Evolutionary conservation across 2,888 invertebrate genomes (phyloP).

Genomic region (Morpho deidamia): DNA sequence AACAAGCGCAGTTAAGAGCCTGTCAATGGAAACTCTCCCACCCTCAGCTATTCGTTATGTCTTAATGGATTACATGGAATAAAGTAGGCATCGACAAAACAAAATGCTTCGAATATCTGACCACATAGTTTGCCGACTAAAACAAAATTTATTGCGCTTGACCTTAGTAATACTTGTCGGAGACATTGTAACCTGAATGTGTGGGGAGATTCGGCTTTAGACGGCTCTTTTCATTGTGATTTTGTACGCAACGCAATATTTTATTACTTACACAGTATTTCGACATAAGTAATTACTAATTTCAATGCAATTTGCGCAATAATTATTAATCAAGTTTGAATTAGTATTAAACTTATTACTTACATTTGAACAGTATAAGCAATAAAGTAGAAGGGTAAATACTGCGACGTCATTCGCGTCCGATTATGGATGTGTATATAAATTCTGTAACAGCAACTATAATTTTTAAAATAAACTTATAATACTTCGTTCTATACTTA

Average conservation of each 20-base stretch:
- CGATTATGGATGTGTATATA: no score
- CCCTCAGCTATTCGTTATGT: slow-evolving; percentile 65
- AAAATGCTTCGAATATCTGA: slow-evolving; percentile 67
- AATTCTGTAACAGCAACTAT: no score
- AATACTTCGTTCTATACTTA: no score
- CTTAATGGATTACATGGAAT: slow-evolving; percentile 74
- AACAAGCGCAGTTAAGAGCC: slow-evolving; percentile 60
- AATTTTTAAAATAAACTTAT: no score
- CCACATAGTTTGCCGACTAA: slow-evolving; percentile 71
- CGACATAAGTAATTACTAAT: slow-evolving; percentile 15
- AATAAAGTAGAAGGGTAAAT: no score
- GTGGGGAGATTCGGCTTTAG: slow-evolving; percentile 65
- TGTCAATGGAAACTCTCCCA: slow-evolving; percentile 68
- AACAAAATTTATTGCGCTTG: slow-evolving; percentile 77
- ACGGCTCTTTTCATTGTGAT: slow-evolving; percentile 62
- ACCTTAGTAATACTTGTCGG: slow-evolving; percentile 73
- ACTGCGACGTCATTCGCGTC: no score
- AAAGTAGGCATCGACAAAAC: slow-evolving; percentile 73
- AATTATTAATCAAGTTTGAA: no score
- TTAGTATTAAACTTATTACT: no score
- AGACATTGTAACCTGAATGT: slow-evolving; percentile 67
- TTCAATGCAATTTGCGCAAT: neutral
- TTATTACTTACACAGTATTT: slow-evolving; percentile 72
- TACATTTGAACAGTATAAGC: no score
- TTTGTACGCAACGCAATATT: slow-evolving; percentile 69